phyloP scores from a whole-genome alignment of 2,797 vertebrate genomes.

The Trichosurus vulpecula region DNA sequence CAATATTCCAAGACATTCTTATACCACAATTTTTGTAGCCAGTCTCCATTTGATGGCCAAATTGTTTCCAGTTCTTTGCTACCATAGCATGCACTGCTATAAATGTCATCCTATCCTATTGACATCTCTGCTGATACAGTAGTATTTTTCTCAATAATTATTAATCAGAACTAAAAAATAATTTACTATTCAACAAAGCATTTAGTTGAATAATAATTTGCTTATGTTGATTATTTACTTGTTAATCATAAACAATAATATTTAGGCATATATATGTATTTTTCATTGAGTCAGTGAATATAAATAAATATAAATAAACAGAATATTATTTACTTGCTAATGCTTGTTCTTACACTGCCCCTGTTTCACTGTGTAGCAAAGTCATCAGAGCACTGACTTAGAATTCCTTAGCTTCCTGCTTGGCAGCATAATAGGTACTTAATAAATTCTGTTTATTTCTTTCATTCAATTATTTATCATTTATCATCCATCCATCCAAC shows the following conservation, averaged over 20 bases:
- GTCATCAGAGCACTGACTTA: neutral
- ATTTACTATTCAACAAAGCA: neutral
- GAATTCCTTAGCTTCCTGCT: neutral
- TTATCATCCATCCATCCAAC: too few species aligned
- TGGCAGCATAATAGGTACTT: neutral
- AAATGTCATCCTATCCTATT: neutral
- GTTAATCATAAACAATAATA: neutral
- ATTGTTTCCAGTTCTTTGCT: neutral
- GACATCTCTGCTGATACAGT: neutral
- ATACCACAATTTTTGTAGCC: neutral
- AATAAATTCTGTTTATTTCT: neutral
- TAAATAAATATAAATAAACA: neutral
- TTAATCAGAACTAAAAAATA: neutral
- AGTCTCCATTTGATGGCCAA: neutral
- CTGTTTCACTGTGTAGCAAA: neutral
- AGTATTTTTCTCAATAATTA: neutral
- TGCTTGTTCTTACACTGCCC: neutral
- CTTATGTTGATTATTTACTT: neutral
- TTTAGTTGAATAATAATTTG: neutral
- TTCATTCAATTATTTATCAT: neutral
- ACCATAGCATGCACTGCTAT: neutral
- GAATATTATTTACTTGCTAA: neutral
- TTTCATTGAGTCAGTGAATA: neutral
- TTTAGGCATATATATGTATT: neutral
- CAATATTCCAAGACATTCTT: neutral